These are phyloP conservation scores for Melanostigma gelatinosum DNA, from an alignment of 2,113 vertebrate genomes.

Conservation along the genomic window DNA sequence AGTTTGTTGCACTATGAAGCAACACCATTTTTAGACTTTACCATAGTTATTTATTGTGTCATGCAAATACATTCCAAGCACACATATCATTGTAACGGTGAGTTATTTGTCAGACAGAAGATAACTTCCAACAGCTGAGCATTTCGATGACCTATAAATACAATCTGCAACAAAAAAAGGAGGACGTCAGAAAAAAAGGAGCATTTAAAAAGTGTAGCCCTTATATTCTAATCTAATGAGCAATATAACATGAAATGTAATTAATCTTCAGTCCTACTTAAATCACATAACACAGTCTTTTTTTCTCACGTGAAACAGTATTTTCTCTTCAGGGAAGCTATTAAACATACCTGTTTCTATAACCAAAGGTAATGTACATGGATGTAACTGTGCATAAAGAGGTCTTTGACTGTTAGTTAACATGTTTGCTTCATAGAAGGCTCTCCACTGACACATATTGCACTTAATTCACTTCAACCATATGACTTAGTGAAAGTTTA, in stretches of 20 bases:
- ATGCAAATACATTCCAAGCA: neutral
- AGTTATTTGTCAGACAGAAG: neutral
- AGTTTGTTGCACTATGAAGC: neutral
- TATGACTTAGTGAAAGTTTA: conserved; percentile 46
- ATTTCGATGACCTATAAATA: neutral
- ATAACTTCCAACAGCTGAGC: neutral
- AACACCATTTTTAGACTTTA: neutral
- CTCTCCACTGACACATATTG: neutral
- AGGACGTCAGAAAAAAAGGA: neutral
- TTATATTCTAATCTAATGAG: neutral
- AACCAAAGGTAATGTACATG: too few relatives aligned
- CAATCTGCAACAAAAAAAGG: neutral
- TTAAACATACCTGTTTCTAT: too few relatives aligned
- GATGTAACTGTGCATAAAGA: neutral
- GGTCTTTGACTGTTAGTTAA: neutral
- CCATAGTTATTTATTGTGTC: neutral
- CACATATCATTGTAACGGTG: neutral
- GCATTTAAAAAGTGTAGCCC: neutral
- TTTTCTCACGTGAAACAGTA: neutral
- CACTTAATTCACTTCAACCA: conserved; percentile 10
- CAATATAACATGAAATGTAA: neutral
- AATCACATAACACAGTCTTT: neutral
- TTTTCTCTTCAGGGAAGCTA: neutral
- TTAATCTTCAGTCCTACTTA: neutral
- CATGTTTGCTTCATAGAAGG: neutral